Conservation (phyloP, 2,113 vertebrate genomes). For the Trematocara zebra region DNA sequence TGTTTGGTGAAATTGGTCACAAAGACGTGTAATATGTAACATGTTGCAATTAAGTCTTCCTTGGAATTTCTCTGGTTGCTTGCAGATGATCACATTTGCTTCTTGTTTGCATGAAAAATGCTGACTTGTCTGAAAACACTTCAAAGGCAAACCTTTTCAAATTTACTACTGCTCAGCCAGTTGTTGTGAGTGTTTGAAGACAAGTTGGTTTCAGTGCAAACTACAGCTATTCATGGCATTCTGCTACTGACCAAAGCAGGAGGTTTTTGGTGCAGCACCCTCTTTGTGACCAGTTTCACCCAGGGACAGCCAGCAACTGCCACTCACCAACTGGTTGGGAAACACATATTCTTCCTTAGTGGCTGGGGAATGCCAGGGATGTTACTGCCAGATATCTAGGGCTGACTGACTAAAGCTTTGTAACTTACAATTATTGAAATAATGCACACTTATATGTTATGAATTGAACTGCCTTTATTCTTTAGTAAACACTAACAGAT, state of each 20-base stretch:
- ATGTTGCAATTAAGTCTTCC: background rate
- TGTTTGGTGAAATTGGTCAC: background rate
- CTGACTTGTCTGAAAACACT: background rate
- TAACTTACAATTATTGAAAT: background rate
- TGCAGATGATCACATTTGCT: background rate
- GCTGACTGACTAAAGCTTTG: background rate
- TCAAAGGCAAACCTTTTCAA: background rate
- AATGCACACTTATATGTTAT: background rate
- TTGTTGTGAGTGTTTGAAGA: background rate
- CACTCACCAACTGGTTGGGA: background rate
- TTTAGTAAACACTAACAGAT: background rate
- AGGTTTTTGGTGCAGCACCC: background rate
- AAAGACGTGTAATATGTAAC: background rate
- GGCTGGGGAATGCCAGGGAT: background rate
- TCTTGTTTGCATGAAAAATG: background rate
- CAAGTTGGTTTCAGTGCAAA: background rate
- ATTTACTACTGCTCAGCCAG: background rate
- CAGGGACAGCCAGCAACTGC: background rate
- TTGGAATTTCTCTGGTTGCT: background rate
- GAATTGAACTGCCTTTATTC: background rate
- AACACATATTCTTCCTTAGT: background rate
- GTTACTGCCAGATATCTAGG: background rate
- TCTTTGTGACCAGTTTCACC: background rate
- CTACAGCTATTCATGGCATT: fast-evolving
- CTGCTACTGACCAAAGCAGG: background rate